Conservation (phyloP, 1,140 invertebrate genomes). For the Bombyx mori region ASM3026992v2 NC_085112.1:6292001-6292500, state of each 20-base stretch:
- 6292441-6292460: slow-evolving; percentile 66
- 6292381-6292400: slow-evolving; percentile 62
- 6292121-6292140: too few species aligned
- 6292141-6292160: too few species aligned
- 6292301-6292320: slow-evolving; percentile 59
- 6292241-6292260: too few species aligned
- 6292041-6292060: slow-evolving; percentile 9
- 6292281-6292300: slow-evolving; percentile 34
- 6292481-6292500: slow-evolving; percentile 61
- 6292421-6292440: slow-evolving; percentile 68
- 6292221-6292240: too few species aligned
- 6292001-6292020: slow-evolving; percentile 62
- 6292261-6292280: too few species aligned
- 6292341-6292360: slow-evolving; percentile 40
- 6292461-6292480: slow-evolving; percentile 64
- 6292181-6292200: too few species aligned
- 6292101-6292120: too few species aligned
- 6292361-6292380: slow-evolving; percentile 68
- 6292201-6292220: too few species aligned
- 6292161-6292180: too few species aligned
- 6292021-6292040: slow-evolving; percentile 48
- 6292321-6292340: slow-evolving; percentile 62
- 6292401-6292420: slow-evolving; percentile 67
- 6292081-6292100: too few species aligned
- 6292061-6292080: neutral